Conservation (phyloP, 2,888 invertebrate species). For the Scaptomyza flava region DNA sequence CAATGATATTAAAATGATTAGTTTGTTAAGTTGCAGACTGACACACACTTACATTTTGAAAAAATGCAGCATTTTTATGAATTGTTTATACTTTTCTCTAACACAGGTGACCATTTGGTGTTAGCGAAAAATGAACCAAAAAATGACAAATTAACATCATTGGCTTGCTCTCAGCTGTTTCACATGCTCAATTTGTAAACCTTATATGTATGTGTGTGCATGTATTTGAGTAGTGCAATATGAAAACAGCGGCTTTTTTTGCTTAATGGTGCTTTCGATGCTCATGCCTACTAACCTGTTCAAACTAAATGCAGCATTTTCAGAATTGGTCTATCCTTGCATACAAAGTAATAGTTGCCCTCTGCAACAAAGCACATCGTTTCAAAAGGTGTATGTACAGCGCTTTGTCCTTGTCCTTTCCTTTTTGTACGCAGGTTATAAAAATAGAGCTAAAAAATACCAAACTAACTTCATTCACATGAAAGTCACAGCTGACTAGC, state of each 20-base stretch:
- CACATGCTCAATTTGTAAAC: not conserved
- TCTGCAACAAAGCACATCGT: not conserved
- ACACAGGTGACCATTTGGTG: conserved; percentile 11
- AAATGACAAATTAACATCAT: conserved; percentile 19
- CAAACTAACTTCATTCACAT: not conserved
- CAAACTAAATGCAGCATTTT: not conserved
- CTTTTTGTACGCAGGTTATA: not conserved
- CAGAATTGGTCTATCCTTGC: not conserved
- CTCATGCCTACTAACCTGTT: not conserved
- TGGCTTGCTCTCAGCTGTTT: conserved; percentile 34
- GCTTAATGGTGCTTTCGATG: not conserved
- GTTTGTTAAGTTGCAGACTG: too few relatives aligned
- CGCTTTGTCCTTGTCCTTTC: not conserved
- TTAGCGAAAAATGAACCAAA: conserved; percentile 24
- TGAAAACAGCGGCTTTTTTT: not conserved
- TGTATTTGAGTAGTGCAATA: not conserved
- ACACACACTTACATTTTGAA: conserved; percentile 23
- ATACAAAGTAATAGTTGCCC: not conserved
- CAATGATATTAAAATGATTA: not conserved
- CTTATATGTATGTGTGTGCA: not conserved
- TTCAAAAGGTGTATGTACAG: not conserved
- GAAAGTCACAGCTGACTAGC: conserved; percentile 3
- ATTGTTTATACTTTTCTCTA: conserved; percentile 37
- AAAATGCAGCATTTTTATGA: conserved; percentile 6
- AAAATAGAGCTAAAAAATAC: not conserved